Evolutionary conservation across 2,888 invertebrate species (phyloP).

Genomic region (Pandemis cinnamomeana): DNA sequence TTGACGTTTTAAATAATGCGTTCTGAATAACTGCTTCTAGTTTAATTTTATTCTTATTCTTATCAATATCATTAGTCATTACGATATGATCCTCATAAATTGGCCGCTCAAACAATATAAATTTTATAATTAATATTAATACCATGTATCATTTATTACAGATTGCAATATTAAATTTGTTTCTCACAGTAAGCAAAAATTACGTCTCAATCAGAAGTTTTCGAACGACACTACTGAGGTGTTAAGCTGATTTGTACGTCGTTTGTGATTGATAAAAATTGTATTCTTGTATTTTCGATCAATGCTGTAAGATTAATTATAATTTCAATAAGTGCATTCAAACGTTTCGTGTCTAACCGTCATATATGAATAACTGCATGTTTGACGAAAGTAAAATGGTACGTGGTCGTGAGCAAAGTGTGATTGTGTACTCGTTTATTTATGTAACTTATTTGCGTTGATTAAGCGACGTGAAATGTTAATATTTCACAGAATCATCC

Average conservation of each 20-base stretch:
- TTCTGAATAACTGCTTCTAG: conserved; percentile 17
- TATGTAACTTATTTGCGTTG: conserved; percentile 66
- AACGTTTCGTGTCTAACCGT: conserved; percentile 15
- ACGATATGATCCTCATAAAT: too few relatives aligned
- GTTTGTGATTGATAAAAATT: conserved; percentile 26
- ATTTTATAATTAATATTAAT: too few relatives aligned
- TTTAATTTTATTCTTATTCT: not conserved
- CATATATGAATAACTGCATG: conserved; percentile 29
- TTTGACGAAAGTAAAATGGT: conserved; percentile 50
- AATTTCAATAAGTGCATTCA: not conserved
- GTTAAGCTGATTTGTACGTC: conserved; percentile 30
- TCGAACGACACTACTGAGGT: conserved; percentile 34
- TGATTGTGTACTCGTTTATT: conserved; percentile 68
- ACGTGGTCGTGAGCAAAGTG: conserved; percentile 48
- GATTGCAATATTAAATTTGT: not conserved
- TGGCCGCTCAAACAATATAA: too few relatives aligned
- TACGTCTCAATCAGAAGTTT: not conserved
- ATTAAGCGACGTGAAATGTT: conserved; percentile 62
- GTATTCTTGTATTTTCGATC: conserved; percentile 8
- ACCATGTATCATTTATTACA: too few relatives aligned
- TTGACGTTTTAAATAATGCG: conserved; percentile 27
- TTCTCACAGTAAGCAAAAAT: not conserved
- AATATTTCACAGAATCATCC: conserved; percentile 69
- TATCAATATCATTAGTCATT: not conserved
- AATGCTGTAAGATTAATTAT: conserved; percentile 5